Conservation (phyloP, 2,888 invertebrate species). For the Dorcus hopei region DNA sequence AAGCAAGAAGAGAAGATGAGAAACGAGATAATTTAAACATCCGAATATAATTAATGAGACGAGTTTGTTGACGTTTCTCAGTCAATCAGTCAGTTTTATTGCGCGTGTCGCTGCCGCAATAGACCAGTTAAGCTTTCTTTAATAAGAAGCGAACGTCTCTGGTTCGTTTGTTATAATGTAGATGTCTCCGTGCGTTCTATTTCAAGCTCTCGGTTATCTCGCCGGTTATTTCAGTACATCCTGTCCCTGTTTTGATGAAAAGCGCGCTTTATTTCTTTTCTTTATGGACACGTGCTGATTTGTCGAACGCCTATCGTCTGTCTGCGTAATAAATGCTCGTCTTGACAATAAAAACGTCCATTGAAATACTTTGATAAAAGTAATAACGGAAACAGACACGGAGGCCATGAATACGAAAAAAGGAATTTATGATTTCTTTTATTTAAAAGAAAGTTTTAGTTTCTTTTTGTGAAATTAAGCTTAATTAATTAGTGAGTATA, state of each 20-base stretch:
- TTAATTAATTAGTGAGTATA: too few relatives aligned
- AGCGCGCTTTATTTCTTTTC: neutral
- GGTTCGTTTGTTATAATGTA: neutral
- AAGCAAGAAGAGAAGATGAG: too few relatives aligned
- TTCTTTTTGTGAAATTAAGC: too few relatives aligned
- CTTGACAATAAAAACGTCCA: too few relatives aligned
- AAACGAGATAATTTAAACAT: neutral
- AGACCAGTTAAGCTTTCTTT: slow-evolving; percentile 3
- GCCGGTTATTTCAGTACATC: slow-evolving; percentile 17
- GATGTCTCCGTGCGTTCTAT: neutral
- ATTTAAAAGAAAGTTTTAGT: too few relatives aligned
- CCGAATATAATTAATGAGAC: slow-evolving; percentile 29
- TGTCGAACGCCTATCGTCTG: neutral
- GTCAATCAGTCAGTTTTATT: slow-evolving; percentile 33
- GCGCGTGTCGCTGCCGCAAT: slow-evolving; percentile 19
- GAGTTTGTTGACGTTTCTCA: slow-evolving; percentile 32
- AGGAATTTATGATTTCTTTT: too few relatives aligned
- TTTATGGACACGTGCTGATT: neutral
- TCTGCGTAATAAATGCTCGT: neutral
- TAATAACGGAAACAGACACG: too few relatives aligned
- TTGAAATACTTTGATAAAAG: too few relatives aligned
- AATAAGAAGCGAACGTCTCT: neutral
- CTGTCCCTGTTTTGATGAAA: slow-evolving; percentile 17
- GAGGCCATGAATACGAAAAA: too few relatives aligned
- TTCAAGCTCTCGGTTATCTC: neutral